Conservation (phyloP, 2,888 invertebrate species). For the Bugulina stolonifera region DNA sequence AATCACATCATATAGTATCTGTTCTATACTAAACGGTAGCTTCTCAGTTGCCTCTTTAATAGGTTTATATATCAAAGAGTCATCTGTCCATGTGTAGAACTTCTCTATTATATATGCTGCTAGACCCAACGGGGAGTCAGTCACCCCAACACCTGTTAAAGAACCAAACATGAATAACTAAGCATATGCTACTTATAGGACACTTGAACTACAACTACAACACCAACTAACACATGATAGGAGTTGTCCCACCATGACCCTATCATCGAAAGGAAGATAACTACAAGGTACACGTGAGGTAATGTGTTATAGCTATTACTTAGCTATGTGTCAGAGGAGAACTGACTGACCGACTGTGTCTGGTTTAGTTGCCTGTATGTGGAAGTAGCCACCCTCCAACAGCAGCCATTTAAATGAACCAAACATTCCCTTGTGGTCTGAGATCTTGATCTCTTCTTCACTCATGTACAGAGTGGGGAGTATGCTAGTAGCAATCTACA, state of each 20-base stretch:
- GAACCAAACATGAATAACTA: too few relatives aligned
- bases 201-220: too few relatives aligned
- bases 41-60: slow-evolving; percentile 30
- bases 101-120: slow-evolving; percentile 87
- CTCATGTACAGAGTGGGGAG: neutral
- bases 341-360: slow-evolving; percentile 68
- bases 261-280: too few relatives aligned
- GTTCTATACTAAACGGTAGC: slow-evolving; percentile 63
- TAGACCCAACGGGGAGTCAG: slow-evolving; percentile 75
- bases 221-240: too few relatives aligned
- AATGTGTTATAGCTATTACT: too few relatives aligned
- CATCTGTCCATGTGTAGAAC: slow-evolving; percentile 72
- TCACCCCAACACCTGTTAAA: slow-evolving; percentile 61
- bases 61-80: slow-evolving; percentile 61
- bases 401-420: slow-evolving; percentile 36
- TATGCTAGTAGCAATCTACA: neutral
- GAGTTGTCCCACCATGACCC: too few relatives aligned
- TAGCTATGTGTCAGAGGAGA: too few relatives aligned
- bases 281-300: too few relatives aligned
- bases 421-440: neutral
- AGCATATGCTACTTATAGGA: too few relatives aligned
- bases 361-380: slow-evolving; percentile 79
- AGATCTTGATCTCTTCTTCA: neutral
- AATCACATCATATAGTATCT: slow-evolving; percentile 72
- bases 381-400: slow-evolving; percentile 59